phyloP scores from a whole-genome alignment of 2,888 invertebrate genomes.

The Tetragnatha montana region DNA sequence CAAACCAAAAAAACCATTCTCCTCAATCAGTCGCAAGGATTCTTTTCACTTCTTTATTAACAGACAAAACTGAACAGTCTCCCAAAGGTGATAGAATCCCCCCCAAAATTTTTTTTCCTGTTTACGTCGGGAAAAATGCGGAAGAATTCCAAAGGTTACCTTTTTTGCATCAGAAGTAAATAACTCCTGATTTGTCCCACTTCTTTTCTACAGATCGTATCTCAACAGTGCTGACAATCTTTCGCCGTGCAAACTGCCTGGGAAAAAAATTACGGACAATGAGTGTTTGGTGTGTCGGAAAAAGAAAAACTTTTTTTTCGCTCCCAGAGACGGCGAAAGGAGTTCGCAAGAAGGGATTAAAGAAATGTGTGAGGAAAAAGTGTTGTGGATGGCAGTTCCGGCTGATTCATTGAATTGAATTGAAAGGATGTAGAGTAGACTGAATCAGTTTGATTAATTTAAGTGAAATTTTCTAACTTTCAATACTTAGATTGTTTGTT shows the following conservation, averaged over 20 bases:
- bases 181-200: conserved; percentile 23
- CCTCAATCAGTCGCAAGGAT: conserved; percentile 3
- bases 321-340: not conserved
- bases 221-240: not conserved
- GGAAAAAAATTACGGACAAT: not conserved
- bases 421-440: too few species aligned
- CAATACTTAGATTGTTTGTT: too few species aligned
- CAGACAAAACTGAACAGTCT: not conserved
- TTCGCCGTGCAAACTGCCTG: not conserved
- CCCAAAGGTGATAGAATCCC: not conserved
- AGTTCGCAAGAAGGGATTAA: not conserved
- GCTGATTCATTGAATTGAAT: not conserved
- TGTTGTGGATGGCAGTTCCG: not conserved
- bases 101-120: not conserved
- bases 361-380: not conserved
- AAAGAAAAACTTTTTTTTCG: too few species aligned
- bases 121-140: conserved; percentile 7
- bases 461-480: too few species aligned
- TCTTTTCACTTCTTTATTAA: conserved; percentile 5
- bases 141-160: not conserved
- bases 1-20: conserved; percentile 4
- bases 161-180: conserved; percentile 2
- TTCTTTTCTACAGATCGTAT: conserved; percentile 13
- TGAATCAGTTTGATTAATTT: too few species aligned
- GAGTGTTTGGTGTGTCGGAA: not conserved